A percentile compares a stretch with the other conserved stretches of the same genome.
Conservation (phyloP, 2,113 vertebrate species). For the Oryzias curvinotus region DNA sequence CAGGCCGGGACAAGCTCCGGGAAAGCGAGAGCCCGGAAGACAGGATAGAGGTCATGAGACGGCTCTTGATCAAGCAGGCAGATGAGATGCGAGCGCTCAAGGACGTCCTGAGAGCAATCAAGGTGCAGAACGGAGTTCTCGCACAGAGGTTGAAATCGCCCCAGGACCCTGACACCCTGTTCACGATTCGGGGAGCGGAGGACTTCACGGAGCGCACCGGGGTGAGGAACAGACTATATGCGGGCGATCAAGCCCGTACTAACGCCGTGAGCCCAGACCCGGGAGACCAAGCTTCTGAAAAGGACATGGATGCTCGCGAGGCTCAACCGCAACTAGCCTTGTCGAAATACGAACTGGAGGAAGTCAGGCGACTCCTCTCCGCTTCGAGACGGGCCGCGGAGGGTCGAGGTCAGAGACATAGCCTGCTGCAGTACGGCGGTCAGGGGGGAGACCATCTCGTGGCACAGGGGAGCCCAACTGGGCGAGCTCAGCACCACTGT, state of each 20-base stretch:
- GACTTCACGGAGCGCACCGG: constrained; percentile 14
- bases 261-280: too few relatives aligned
- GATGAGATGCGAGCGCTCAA: neutral
- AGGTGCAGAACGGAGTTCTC: neutral
- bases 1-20: neutral
- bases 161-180: neutral
- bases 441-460: too few relatives aligned
- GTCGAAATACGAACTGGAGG: too few relatives aligned
- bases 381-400: too few relatives aligned
- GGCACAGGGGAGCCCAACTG: too few relatives aligned
- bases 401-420: too few relatives aligned
- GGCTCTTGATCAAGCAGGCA: neutral
- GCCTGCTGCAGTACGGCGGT: too few relatives aligned
- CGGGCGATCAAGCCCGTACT: neutral
- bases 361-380: too few relatives aligned
- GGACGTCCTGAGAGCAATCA: neutral
- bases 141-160: neutral
- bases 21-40: neutral
- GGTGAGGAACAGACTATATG: neutral
- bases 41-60: neutral
- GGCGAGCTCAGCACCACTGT: too few relatives aligned
- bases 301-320: too few relatives aligned
- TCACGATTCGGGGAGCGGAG: constrained; percentile 1
- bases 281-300: too few relatives aligned
- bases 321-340: too few relatives aligned